Conservation (phyloP, 2,888 invertebrate species). For the Xanthia icteritia region DNA sequence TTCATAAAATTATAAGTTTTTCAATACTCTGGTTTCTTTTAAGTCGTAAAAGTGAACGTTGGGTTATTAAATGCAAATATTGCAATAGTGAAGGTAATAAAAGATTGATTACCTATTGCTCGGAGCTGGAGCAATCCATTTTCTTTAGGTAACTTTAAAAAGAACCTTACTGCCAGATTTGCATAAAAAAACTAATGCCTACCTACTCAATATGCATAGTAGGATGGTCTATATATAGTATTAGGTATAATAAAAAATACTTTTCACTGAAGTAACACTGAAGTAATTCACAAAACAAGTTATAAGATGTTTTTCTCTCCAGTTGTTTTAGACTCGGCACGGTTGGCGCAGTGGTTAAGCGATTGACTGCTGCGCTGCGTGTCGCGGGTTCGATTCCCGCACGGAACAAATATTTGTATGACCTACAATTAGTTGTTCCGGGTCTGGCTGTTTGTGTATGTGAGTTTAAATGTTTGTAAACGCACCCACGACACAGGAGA, state of each 20-base stretch:
- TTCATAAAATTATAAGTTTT: slow-evolving; percentile 42
- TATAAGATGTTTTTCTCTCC: background rate
- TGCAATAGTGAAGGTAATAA: slow-evolving; percentile 49
- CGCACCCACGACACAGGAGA: no score
- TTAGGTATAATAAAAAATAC: background rate
- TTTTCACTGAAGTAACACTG: background rate
- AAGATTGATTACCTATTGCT: slow-evolving; percentile 55
- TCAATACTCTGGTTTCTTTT: slow-evolving; percentile 20
- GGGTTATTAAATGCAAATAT: slow-evolving; percentile 59
- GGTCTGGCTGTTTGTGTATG: no score
- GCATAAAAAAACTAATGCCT: slow-evolving; percentile 25
- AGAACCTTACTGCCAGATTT: slow-evolving; percentile 29
- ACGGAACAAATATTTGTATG: no score
- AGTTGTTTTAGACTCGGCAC: no score
- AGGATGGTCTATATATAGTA: background rate
- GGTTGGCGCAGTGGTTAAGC: no score
- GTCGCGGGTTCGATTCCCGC: no score
- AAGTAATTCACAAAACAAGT: background rate
- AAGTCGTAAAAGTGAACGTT: slow-evolving; percentile 46
- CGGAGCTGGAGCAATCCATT: slow-evolving; percentile 40
- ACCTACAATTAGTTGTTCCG: no score
- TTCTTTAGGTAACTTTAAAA: slow-evolving; percentile 53
- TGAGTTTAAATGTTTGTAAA: no score
- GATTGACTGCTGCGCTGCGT: no score
- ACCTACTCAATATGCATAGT: slow-evolving; percentile 13